A percentile compares a stretch with the other conserved stretches of the same genome.
phyloP scores from a whole-genome alignment of 2,888 invertebrate genomes.

The Chaetogeoica ovagalla region DNA sequence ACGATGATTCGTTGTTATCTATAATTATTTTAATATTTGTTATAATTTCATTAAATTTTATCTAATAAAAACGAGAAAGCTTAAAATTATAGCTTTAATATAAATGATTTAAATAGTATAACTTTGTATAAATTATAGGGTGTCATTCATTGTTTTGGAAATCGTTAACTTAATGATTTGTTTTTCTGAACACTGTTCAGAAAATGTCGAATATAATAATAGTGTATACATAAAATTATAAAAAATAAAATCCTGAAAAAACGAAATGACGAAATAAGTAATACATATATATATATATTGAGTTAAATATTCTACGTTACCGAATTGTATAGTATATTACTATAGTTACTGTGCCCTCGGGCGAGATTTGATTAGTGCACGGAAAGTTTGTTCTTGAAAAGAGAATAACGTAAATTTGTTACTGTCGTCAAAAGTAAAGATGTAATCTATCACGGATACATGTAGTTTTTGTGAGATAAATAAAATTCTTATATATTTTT shows the following conservation, averaged over 20 bases:
- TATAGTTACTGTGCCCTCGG: neutral
- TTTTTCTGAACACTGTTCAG: neutral
- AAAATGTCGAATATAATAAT: neutral
- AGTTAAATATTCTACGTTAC: neutral
- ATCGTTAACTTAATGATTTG: neutral
- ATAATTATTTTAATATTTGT: too few species aligned
- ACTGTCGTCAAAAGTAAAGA: neutral
- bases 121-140: too few species aligned
- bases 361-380: neutral
- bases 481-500: neutral
- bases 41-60: too few species aligned
- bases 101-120: too few species aligned
- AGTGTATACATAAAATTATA: neutral
- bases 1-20: too few species aligned
- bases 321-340: neutral
- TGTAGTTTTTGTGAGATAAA: neutral
- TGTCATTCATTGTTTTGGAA: too few species aligned
- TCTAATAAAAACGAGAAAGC: too few species aligned
- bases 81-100: too few species aligned
- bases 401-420: neutral
- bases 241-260: neutral
- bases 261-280: neutral
- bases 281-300: neutral
- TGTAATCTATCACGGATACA: slow-evolving; percentile 18
- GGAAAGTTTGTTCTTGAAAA: neutral